Conservation (phyloP, 2,888 invertebrate species). For the Noctua pronuba region DNA sequence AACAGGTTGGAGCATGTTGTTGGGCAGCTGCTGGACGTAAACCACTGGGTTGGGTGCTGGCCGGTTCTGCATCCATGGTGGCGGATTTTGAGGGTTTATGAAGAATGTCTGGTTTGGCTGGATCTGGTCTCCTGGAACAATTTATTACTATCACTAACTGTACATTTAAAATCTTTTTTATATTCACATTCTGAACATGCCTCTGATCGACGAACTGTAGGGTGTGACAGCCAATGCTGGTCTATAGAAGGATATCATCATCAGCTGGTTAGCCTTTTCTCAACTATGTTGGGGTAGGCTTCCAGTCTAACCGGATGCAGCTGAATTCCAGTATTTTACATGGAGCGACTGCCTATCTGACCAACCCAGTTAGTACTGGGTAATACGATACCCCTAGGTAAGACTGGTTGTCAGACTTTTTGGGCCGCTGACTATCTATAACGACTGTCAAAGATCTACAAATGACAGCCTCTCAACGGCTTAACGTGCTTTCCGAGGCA, state of each 20-base stretch:
- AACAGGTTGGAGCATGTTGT: constrained; percentile 77
- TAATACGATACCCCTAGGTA: no score
- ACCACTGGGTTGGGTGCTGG: constrained; percentile 80
- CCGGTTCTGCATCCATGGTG: constrained; percentile 86
- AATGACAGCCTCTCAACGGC: no score
- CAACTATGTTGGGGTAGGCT: no score
- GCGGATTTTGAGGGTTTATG: constrained; percentile 85
- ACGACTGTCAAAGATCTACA: no score
- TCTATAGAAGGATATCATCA: background rate
- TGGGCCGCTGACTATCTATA: no score
- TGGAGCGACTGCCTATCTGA: no score
- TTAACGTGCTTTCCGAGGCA: no score
- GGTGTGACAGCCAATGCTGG: background rate
- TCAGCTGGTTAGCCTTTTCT: no score
- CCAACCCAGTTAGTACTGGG: no score
- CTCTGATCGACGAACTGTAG: background rate
- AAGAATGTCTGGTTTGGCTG: constrained; percentile 83
- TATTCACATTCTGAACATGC: background rate
- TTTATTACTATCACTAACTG: constrained; percentile 33
- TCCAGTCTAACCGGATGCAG: no score
- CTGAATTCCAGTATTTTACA: no score
- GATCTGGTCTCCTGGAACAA: constrained; percentile 82
- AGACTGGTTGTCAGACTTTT: no score
- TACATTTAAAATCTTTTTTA: background rate
- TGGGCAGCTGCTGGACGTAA: constrained; percentile 84